Evolutionary conservation across 2,797 vertebrate species (phyloP).

Genomic region (Chiloscyllium punctatum): DNA sequence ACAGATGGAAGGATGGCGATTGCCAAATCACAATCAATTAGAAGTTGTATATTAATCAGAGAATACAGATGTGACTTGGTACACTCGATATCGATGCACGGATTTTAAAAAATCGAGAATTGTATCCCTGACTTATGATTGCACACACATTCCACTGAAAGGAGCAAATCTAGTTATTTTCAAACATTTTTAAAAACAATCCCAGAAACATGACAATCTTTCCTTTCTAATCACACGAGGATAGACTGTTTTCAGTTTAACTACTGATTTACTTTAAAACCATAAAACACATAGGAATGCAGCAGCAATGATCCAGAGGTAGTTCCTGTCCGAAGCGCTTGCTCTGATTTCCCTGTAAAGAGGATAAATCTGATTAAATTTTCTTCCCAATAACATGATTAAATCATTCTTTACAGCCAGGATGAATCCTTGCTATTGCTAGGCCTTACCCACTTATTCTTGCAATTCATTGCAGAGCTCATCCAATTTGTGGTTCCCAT

Average conservation of each 20-base stretch:
- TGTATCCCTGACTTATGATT: neutral
- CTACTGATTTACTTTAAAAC: neutral
- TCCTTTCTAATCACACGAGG: neutral
- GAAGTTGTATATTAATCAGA: neutral
- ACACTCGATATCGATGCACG: neutral
- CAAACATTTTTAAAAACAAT: neutral
- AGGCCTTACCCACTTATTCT: neutral
- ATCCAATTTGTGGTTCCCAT: neutral
- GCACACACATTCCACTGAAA: neutral
- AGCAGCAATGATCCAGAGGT: neutral
- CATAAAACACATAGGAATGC: neutral
- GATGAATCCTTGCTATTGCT: neutral
- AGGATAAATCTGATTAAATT: neutral
- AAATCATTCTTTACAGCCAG: neutral
- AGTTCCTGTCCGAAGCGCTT: neutral
- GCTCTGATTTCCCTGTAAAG: neutral
- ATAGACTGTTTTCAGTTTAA: neutral
- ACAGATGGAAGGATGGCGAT: neutral
- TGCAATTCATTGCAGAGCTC: neutral
- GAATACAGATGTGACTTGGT: neutral
- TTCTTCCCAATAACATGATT: neutral
- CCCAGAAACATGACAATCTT: neutral
- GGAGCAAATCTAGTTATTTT: neutral
- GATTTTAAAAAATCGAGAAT: neutral
- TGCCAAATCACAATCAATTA: neutral